These are phyloP conservation scores for Dicyrtomina minuta DNA, from an alignment of 2,888 invertebrate genomes.

Conservation along the genomic window DNA sequence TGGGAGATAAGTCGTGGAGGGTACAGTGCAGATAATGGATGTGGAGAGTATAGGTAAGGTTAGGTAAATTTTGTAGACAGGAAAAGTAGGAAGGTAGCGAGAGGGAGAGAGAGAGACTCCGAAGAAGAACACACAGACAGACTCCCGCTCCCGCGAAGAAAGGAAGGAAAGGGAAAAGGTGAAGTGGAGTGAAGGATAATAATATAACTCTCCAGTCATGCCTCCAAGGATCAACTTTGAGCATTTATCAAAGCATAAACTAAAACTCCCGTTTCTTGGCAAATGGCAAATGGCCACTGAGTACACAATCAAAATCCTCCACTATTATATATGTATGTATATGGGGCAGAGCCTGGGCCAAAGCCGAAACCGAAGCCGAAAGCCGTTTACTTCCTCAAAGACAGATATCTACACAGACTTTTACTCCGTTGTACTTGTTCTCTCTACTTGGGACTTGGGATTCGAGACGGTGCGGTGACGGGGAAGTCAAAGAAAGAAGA, in stretches of 20 bases:
- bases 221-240: conserved; percentile 54
- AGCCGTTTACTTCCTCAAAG: too few relatives aligned
- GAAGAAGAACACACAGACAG: conserved; percentile 11
- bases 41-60: too few relatives aligned
- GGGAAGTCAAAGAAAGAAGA: too few relatives aligned
- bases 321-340: too few relatives aligned
- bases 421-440: conserved; percentile 4
- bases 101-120: background rate
- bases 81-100: background rate
- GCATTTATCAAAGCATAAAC: conserved; percentile 53
- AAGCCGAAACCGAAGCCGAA: too few relatives aligned
- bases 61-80: background rate
- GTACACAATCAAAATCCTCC: conserved; percentile 13
- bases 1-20: too few relatives aligned
- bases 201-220: conserved; percentile 44
- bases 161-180: conserved; percentile 43
- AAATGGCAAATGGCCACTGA: conserved; percentile 16
- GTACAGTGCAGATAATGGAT: background rate
- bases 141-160: too few relatives aligned
- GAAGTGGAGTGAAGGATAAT: conserved; percentile 53
- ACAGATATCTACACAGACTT: too few relatives aligned
- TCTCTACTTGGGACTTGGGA: too few relatives aligned
- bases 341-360: too few relatives aligned
- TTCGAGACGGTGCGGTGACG: too few relatives aligned
- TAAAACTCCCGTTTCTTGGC: conserved; percentile 31